Base-by-base conservation (phyloP, 2,797 vertebrate genomes). In the Cynopterus sphinx region DNA sequence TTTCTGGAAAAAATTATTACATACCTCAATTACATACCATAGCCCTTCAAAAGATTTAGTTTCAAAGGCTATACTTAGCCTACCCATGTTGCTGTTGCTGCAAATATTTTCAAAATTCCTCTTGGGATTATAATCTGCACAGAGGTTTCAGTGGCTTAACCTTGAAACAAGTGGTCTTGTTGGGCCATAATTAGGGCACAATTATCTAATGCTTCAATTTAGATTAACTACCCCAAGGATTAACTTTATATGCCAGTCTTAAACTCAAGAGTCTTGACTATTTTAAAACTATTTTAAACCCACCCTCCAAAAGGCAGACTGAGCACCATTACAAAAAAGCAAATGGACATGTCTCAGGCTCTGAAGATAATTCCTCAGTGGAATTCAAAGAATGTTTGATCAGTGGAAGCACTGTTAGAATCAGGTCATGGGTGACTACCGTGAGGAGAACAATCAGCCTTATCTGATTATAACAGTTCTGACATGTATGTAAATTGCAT, bases 331-430 rank as follows among this genome's bases (percentile, higher is more conserved):
- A 59, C 53, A 33, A 90, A 85, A n/a, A 70, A 74, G 33, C 36
- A 90, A 67, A 22, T 28, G 26, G 68, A 57, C 5, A 8, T 33
- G 26, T 83, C 70, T 6, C 31, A 41, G 46, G 21, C 26, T 36
- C 49, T 85, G 63, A 71, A 87, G 51, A 39, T 41, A 91, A 97
- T 81, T 79, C 70, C 65, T 82, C 31, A 65, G 51, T 86, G 91
- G 75, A 94, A 91, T 92, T 86, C 46, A 41, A 87, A 84, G 82
- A 83, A 90, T 87, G 65, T 77, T 77, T 85, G 71, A 84, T 65
- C 43, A 46, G 75, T 19, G 39, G 51, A 94, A 94, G 17, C 33
- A 17, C 51, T 74, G 33, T 84, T 93, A 68, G 33, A 78, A 82
- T 55, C 57, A 96, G 16, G 41, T 59, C 22, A 65, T 55, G 26